Evolutionary conservation across 2,797 vertebrate genomes (phyloP).

Genomic region (Paramormyrops hopkinsi): DNA sequence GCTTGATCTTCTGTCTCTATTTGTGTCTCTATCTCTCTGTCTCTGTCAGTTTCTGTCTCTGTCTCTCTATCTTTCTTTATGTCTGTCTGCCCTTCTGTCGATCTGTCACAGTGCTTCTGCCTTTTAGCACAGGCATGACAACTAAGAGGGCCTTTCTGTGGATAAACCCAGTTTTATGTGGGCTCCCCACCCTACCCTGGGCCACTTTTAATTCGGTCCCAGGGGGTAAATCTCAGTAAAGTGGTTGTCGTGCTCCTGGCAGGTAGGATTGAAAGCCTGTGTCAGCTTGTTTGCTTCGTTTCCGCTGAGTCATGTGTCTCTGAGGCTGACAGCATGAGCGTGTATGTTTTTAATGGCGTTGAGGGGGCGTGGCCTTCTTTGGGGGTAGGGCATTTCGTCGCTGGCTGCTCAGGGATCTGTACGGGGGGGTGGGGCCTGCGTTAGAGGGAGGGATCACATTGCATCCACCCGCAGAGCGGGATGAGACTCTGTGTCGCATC

Average conservation of each 20-base stretch:
- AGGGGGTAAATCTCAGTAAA: neutral
- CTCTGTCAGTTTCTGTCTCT: neutral
- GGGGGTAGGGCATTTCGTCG: neutral
- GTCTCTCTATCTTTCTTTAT: neutral
- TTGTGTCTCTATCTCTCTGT: neutral
- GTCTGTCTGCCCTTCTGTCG: neutral
- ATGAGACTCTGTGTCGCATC: neutral
- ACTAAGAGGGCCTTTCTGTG: neutral
- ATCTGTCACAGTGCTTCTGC: neutral
- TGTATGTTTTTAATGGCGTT: neutral
- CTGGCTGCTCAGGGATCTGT: neutral
- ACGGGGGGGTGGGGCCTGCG: neutral
- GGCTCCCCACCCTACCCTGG: neutral
- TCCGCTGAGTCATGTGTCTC: neutral
- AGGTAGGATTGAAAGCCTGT: neutral
- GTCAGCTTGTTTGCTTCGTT: neutral
- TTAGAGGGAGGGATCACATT: neutral
- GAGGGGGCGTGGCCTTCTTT: neutral
- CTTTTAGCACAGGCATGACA: neutral
- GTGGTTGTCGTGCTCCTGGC: neutral
- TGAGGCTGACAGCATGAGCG: neutral
- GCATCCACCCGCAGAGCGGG: neutral
- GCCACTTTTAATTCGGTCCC: neutral
- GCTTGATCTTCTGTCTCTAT: fast-evolving
- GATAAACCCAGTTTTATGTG: neutral